These are phyloP conservation scores for Atethmia centrago DNA, from an alignment of 2,888 invertebrate species.

Conservation along the genomic window DNA sequence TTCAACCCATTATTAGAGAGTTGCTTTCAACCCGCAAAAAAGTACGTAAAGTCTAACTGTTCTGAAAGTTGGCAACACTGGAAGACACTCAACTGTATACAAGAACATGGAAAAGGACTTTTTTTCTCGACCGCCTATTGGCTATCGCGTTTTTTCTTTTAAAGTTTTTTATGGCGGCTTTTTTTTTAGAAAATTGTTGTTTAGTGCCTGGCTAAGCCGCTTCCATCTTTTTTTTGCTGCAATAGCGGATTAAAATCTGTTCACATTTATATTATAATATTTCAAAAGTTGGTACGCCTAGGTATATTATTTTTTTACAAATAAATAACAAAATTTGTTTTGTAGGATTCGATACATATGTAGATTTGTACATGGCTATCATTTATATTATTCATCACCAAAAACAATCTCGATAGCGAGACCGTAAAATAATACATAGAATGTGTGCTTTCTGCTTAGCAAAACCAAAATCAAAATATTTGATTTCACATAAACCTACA, in stretches of 20 bases:
- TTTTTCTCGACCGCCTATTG: slow-evolving; percentile 56
- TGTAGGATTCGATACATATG: no score
- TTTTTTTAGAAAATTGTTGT: slow-evolving; percentile 4
- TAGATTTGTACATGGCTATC: no score
- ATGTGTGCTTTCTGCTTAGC: no score
- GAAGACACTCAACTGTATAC: slow-evolving; percentile 54
- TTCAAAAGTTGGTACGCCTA: neutral
- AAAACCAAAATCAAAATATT: no score
- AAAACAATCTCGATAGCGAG: no score
- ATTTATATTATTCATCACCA: no score
- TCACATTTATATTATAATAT: neutral
- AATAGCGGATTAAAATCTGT: neutral
- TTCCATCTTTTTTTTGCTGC: neutral
- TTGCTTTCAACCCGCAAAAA: slow-evolving; percentile 55
- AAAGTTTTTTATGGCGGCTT: slow-evolving; percentile 18
- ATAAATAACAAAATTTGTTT: no score
- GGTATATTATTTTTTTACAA: no score
- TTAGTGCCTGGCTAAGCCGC: neutral
- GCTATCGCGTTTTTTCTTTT: slow-evolving; percentile 32
- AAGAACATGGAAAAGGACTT: slow-evolving; percentile 51
- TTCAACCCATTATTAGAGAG: slow-evolving; percentile 59
- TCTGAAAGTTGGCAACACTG: slow-evolving; percentile 50
- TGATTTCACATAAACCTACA: no score
- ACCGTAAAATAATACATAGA: no score
- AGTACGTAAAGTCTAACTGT: slow-evolving; percentile 32